Evolutionary conservation across 1,140 invertebrate species (phyloP).

Genomic region (Colletes latitarsis): DNA sequence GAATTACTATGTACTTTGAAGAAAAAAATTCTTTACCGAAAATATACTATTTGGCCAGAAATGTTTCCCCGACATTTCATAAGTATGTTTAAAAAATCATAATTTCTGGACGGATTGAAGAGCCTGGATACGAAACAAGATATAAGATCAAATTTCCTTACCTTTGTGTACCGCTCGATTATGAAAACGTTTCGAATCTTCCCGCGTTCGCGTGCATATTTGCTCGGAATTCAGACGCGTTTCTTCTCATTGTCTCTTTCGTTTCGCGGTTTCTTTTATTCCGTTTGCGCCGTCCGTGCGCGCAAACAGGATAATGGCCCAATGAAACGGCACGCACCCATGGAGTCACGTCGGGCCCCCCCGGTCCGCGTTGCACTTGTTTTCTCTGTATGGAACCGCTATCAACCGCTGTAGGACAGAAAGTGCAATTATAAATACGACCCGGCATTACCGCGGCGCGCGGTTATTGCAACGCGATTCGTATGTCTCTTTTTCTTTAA

Average conservation of each 20-base stretch:
- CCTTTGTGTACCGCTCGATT: too few species aligned
- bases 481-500: slow-evolving; percentile 19
- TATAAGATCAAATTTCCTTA: too few species aligned
- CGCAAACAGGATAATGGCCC: slow-evolving; percentile 53
- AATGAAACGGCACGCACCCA: slow-evolving; percentile 33
- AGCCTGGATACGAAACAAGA: too few species aligned
- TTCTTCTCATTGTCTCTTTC: not conserved
- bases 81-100: too few species aligned
- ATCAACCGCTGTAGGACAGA: slow-evolving; percentile 63
- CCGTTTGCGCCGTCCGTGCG: not conserved
- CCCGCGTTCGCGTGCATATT: too few species aligned
- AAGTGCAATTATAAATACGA: slow-evolving; percentile 70
- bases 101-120: too few species aligned
- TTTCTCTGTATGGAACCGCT: slow-evolving; percentile 70
- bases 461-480: slow-evolving; percentile 22
- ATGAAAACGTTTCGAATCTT: too few species aligned
- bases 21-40: too few species aligned
- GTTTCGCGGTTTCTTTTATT: not conserved
- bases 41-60: too few species aligned
- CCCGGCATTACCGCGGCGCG: slow-evolving; percentile 35
- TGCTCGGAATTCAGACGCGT: not conserved
- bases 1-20: too few species aligned
- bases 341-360: slow-evolving; percentile 40
- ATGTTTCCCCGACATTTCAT: too few species aligned
- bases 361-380: slow-evolving; percentile 52